Evolutionary conservation across 2,113 vertebrate genomes (phyloP), one percentile per base, ranked within the genome.

Genomic region (Labeo rohita): DNA sequence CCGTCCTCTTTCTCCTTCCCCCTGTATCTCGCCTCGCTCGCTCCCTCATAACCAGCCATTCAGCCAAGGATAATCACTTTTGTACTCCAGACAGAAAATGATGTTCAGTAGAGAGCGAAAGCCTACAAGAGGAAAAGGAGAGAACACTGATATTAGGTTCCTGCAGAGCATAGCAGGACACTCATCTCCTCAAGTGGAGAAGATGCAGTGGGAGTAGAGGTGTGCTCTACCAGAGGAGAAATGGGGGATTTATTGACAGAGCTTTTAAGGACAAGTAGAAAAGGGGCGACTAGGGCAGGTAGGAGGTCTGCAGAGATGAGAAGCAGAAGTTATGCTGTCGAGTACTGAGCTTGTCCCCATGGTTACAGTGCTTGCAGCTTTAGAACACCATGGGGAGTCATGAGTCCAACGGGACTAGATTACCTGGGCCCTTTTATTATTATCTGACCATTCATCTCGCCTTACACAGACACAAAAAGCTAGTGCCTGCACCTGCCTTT

Each of bases 291-390:
- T 66, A 47, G 50, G 47, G 45, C 45, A 78, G 50, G 28, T 45
- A 73, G 61, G 43, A 73, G 74, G 65, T 6, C 39, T 86, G 34
- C 3, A 43, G 70, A 77, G 50, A 80, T 85, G 84, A 85, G 47
- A 63, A 80, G 77, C 10, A 63, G 49, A 56, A 59, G 50, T 84
- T 73, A 59, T 43, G 8, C 50, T 59, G 68, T 84, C 73, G n/a
- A 86, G 76, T 74, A 3, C 39, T 80, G 28, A 43, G 66, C 88
- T 86, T 28, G 76, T 89, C 82, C 81, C 88, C 76, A 86, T 86
- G 85, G 88, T 86, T 84, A 89, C 85, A 80, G 36, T 76, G 59
- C 75, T 88, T 80, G 63, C 85, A n/a, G 72, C 80, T 87, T 79
- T 77, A 45, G 45, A 88, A 72, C 76, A n/a, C 56, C 16, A 54